Evolutionary conservation across 2,888 invertebrate genomes (phyloP).

Genomic region (Andricus curvator): DNA sequence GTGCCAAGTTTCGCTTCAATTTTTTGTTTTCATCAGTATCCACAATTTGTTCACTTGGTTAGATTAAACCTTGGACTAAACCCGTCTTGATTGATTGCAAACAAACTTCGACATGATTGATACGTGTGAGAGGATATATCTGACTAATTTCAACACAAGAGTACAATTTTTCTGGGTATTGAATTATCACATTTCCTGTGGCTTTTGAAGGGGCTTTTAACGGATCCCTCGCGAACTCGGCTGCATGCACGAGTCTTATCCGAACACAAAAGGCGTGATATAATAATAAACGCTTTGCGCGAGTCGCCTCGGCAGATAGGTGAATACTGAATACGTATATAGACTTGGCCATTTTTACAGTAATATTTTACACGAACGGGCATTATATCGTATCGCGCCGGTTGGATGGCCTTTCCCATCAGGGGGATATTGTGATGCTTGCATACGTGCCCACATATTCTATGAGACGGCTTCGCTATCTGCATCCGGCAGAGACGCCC

Average conservation of each 20-base stretch:
- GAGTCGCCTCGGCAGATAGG: conserved; percentile 48
- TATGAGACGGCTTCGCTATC: conserved; percentile 69
- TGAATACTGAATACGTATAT: conserved; percentile 48
- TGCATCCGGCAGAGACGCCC: conserved; percentile 77
- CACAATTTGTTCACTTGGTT: not conserved
- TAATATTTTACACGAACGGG: conserved; percentile 71
- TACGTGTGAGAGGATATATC: not conserved
- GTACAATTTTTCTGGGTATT: not conserved
- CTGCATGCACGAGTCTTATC: conserved; percentile 47
- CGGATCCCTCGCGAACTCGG: conserved; percentile 30
- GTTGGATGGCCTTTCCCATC: conserved; percentile 76
- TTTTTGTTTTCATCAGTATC: not conserved
- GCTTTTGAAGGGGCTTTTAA: conserved; percentile 31
- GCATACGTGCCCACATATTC: conserved; percentile 66
- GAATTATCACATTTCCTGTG: conserved; percentile 31
- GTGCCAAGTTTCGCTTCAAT: no score
- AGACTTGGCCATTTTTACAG: conserved; percentile 68
- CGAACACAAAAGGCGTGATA: conserved; percentile 54
- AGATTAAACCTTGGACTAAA: not conserved
- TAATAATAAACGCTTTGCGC: conserved; percentile 54
- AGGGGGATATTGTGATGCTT: conserved; percentile 69
- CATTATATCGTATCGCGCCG: conserved; percentile 69
- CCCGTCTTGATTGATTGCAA: not conserved
- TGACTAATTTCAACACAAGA: not conserved
- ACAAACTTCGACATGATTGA: not conserved